A percentile compares a stretch with the other conserved stretches of the same genome.
Conservation (phyloP, 1,140 invertebrate genomes). For the Nasonia longicornis region DNA sequence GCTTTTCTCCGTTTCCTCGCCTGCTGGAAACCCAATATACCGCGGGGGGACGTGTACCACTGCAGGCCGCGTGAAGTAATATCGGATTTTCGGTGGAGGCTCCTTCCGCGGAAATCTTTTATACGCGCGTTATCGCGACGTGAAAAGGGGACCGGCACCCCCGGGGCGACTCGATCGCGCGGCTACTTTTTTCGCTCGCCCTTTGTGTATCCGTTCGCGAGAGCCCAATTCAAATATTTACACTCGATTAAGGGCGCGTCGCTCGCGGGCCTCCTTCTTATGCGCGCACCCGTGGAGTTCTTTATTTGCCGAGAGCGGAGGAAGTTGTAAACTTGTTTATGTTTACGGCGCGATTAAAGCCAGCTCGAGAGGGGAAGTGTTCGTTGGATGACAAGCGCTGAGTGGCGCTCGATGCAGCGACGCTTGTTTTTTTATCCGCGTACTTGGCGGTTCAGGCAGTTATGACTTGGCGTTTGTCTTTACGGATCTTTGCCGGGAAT, state of each 20-base stretch:
- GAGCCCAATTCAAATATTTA: conserved; percentile 21
- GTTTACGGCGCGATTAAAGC: conserved; percentile 33
- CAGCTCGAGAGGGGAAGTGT: background rate
- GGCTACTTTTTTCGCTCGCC: background rate
- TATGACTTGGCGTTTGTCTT: too few species aligned
- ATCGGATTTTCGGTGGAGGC: background rate
- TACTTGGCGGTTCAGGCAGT: too few species aligned
- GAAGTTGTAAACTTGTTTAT: conserved; percentile 39
- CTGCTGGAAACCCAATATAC: background rate
- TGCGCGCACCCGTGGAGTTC: background rate
- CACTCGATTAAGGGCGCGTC: conserved; percentile 13
- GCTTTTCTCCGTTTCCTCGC: background rate
- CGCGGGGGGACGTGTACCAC: background rate
- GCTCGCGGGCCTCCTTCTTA: conserved; percentile 13
- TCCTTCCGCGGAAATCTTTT: conserved; percentile 23
- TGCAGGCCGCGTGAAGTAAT: background rate
- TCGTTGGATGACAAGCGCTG: background rate
- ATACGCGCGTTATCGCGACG: background rate
- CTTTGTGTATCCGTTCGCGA: background rate
- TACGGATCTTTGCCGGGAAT: too few species aligned
- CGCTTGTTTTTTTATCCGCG: conserved; percentile 4
- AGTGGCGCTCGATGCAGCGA: background rate
- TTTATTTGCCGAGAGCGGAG: conserved; percentile 20
- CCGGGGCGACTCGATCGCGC: background rate
- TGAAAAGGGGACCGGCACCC: background rate